phyloP scores from a whole-genome alignment of 2,113 vertebrate species.

The Apteryx owenii region DNA sequence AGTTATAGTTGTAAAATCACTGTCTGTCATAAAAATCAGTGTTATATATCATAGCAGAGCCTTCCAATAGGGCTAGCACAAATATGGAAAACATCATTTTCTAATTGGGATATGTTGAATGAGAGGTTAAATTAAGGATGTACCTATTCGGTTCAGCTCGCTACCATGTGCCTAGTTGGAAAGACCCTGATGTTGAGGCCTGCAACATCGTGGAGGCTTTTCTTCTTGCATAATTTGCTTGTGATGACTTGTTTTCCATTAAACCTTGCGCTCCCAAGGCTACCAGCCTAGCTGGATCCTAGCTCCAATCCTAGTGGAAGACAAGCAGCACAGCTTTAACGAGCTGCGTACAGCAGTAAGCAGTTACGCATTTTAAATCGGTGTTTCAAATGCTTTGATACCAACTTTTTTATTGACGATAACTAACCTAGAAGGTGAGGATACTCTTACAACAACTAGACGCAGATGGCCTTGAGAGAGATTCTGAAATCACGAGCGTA shows the following conservation, averaged over 20 bases:
- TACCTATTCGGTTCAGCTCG: background rate
- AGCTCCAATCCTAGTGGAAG: background rate
- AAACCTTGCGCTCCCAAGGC: background rate
- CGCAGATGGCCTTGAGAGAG: background rate
- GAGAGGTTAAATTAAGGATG: background rate
- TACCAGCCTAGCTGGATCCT: background rate
- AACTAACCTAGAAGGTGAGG: background rate
- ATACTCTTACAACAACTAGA: background rate
- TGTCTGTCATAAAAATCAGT: background rate
- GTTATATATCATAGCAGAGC: background rate
- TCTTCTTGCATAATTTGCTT: background rate
- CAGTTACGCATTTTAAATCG: background rate
- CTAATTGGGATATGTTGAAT: background rate
- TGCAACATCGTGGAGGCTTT: background rate
- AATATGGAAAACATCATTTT: background rate
- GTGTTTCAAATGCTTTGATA: background rate
- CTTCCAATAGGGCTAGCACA: background rate
- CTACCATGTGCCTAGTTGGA: background rate
- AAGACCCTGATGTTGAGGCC: no score
- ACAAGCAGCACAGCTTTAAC: background rate
- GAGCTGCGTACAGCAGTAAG: background rate
- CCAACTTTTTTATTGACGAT: background rate
- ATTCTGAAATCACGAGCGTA: background rate
- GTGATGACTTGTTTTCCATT: background rate
- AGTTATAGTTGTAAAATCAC: background rate